Conservation (phyloP, 2,888 invertebrate genomes). For the Cotesia congregata region DNA sequence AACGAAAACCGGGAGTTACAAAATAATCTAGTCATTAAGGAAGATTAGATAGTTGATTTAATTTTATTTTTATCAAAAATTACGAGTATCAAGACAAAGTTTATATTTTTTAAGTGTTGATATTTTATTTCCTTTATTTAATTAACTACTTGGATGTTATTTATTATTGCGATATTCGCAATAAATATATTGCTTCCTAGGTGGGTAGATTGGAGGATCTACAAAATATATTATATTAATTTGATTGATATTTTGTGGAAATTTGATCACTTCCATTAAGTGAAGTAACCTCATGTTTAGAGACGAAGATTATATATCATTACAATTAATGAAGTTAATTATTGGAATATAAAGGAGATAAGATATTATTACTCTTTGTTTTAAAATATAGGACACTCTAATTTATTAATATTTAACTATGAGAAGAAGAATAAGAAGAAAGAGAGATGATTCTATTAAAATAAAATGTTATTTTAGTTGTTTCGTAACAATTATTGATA, state of each 20-base stretch:
- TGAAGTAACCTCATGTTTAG: background rate
- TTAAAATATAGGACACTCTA: background rate
- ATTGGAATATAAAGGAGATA: background rate
- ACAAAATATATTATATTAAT: background rate
- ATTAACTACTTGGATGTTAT: background rate
- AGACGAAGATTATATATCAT: conserved; percentile 4
- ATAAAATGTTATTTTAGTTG: background rate
- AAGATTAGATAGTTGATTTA: background rate
- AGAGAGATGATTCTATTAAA: no score
- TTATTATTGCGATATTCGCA: background rate
- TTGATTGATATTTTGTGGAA: background rate
- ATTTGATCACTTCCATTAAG: conserved; percentile 9
- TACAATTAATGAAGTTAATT: background rate
- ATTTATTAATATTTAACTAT: no score
- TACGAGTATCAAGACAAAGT: background rate
- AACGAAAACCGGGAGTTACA: background rate
- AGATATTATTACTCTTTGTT: background rate
- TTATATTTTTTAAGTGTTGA: background rate
- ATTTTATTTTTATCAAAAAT: background rate
- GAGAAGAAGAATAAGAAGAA: no score
- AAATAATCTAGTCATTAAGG: conserved; percentile 11
- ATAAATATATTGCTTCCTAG: conserved; percentile 1
- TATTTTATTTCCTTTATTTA: background rate
- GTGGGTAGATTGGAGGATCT: background rate
- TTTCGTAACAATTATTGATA: background rate